Evolutionary conservation across 2,797 vertebrate species (phyloP).

Genomic region (Sebastiscus albofasciatus): DNA sequence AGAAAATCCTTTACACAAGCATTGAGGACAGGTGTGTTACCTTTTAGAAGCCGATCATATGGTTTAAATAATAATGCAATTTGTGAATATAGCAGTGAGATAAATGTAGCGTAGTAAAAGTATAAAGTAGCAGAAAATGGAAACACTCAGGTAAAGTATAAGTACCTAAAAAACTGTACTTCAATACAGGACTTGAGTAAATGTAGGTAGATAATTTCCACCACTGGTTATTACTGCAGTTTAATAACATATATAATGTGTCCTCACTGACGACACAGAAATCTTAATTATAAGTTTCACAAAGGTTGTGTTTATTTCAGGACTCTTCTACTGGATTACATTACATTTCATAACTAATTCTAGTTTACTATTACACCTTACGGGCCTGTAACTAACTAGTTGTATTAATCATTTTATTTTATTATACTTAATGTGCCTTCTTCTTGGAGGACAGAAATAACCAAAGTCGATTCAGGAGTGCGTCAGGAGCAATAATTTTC

Average conservation of each 20-base stretch:
- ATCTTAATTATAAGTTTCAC: background rate
- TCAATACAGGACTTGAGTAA: background rate
- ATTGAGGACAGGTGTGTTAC: background rate
- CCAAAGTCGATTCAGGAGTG: background rate
- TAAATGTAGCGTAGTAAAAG: background rate
- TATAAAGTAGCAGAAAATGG: background rate
- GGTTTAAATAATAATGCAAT: background rate
- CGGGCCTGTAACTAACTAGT: no score
- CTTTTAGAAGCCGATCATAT: background rate
- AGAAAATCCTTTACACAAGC: accelerated
- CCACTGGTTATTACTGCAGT: background rate
- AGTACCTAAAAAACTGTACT: background rate
- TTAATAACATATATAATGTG: background rate
- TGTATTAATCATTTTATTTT: background rate
- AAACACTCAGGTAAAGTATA: accelerated
- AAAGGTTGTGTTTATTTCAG: background rate
- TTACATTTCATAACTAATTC: background rate
- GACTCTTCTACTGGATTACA: accelerated
- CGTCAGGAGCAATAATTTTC: background rate
- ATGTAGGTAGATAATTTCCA: background rate
- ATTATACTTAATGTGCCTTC: background rate
- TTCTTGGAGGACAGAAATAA: background rate
- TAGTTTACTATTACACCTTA: background rate
- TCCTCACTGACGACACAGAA: background rate
- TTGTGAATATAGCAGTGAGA: background rate